phyloP scores from a whole-genome alignment of 2,113 vertebrate species.

The Nanorana parkeri region DNA sequence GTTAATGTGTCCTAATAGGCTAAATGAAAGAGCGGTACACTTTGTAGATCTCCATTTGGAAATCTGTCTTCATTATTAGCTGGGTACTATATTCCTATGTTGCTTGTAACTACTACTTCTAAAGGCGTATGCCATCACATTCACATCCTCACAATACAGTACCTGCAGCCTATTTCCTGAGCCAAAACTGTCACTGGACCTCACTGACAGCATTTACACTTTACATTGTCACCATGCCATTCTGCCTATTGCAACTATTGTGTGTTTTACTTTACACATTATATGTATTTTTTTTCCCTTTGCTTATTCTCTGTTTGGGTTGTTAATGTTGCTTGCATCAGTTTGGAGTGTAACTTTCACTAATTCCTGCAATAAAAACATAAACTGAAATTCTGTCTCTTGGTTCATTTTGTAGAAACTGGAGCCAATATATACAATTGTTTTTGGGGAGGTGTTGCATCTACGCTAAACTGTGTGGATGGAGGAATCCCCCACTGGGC shows the following conservation, averaged over 20 bases:
- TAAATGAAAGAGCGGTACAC: slow-evolving; percentile 6
- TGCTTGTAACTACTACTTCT: slow-evolving; percentile 25
- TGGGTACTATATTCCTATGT: neutral
- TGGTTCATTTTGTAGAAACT: neutral
- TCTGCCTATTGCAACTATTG: slow-evolving; percentile 73
- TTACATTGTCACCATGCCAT: slow-evolving; percentile 53
- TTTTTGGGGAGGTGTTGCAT: too few relatives aligned
- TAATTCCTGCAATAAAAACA: slow-evolving; percentile 85
- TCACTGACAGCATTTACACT: slow-evolving; percentile 58
- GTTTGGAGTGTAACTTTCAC: slow-evolving; percentile 85
- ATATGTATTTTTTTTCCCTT: slow-evolving; percentile 62
- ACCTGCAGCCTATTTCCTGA: slow-evolving; percentile 60
- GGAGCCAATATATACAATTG: neutral
- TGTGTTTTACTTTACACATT: slow-evolving; percentile 76
- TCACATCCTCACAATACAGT: slow-evolving; percentile 54
- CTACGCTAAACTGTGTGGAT: too few relatives aligned
- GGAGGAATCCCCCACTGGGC: too few relatives aligned
- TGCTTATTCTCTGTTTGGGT: slow-evolving; percentile 34
- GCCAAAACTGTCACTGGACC: slow-evolving; percentile 67
- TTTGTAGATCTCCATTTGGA: slow-evolving; percentile 12
- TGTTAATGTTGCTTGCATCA: slow-evolving; percentile 81
- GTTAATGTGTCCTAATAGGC: neutral
- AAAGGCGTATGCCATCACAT: slow-evolving; percentile 39
- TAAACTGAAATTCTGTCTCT: neutral
- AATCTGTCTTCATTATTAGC: too few relatives aligned